Conservation (phyloP, 1,140 invertebrate species). For the Mya arenaria region DNA sequence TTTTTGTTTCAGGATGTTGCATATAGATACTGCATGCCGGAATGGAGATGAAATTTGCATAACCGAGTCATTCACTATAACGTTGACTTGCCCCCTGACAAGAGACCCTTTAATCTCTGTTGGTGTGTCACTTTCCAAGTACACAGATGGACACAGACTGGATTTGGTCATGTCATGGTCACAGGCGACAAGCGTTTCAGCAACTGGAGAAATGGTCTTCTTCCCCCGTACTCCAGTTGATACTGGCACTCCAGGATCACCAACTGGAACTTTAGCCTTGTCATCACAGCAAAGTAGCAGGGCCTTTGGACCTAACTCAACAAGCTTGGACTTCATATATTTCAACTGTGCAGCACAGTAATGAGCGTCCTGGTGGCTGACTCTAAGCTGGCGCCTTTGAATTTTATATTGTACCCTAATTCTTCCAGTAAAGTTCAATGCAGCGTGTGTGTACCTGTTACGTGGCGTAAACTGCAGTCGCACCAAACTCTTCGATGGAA, state of each 20-base stretch:
- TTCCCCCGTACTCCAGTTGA: constrained; percentile 44
- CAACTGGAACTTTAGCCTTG: constrained; percentile 25
- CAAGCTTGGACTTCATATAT: constrained; percentile 25
- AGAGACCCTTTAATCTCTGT: constrained; percentile 1
- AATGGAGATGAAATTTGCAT: constrained; percentile 14
- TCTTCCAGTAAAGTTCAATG: constrained; percentile 25
- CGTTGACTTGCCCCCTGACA: not conserved
- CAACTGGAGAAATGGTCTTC: not conserved
- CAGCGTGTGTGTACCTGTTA: constrained; percentile 31
- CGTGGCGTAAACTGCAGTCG: constrained; percentile 30
- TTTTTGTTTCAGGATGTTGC: constrained; percentile 1
- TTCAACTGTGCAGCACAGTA: constrained; percentile 42
- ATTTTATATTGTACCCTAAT: constrained; percentile 48
- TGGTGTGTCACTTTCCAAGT: not conserved
- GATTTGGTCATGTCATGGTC: constrained; percentile 49
- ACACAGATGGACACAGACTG: not conserved
- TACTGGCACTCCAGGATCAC: constrained; percentile 9
- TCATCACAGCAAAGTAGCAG: constrained; percentile 30
- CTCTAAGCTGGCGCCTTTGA: constrained; percentile 42
- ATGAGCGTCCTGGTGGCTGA: constrained; percentile 48
- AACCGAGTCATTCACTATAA: constrained; percentile 18
- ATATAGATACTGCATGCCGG: constrained; percentile 12
- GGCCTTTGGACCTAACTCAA: constrained; percentile 18
- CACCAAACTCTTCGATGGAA: constrained; percentile 23
- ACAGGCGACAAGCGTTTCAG: not conserved